These are phyloP conservation scores for Eutolmus rufibarbis DNA, from an alignment of 2,888 invertebrate species.

Conservation along the genomic window DNA sequence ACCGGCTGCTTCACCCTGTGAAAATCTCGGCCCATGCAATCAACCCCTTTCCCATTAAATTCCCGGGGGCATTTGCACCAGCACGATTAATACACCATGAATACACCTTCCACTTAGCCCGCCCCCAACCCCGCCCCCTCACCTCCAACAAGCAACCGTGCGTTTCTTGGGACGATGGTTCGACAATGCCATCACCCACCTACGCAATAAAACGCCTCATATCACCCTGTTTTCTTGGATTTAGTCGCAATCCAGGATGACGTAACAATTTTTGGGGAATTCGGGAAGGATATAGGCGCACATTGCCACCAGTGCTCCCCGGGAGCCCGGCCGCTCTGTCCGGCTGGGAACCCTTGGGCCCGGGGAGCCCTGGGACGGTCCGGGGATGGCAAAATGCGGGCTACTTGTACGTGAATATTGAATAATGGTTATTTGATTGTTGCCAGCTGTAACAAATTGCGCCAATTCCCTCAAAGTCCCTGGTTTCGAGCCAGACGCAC, in stretches of 20 bases:
- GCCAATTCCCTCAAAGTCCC: conserved; percentile 25
- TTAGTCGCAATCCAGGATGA: conserved; percentile 14
- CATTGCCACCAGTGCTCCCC: neutral
- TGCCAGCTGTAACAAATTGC: conserved; percentile 47
- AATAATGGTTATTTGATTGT: conserved; percentile 49
- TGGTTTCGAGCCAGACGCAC: conserved; percentile 9
- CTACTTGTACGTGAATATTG: conserved; percentile 46
- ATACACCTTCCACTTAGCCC: conserved; percentile 29
- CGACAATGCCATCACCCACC: conserved; percentile 20
- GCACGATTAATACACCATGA: conserved; percentile 18
- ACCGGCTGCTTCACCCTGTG: neutral
- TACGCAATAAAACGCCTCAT: conserved; percentile 28
- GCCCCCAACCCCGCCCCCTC: neutral
- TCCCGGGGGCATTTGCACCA: neutral
- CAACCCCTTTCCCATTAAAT: neutral
- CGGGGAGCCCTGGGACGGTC: neutral
- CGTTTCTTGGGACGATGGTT: neutral
- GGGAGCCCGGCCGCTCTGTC: neutral
- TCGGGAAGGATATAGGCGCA: conserved; percentile 1
- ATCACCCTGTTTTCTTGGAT: conserved; percentile 9
- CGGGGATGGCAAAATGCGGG: neutral
- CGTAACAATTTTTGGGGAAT: conserved; percentile 37
- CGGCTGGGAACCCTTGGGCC: neutral
- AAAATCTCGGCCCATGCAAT: neutral
- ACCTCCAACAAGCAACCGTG: neutral